Evolutionary conservation across 2,888 invertebrate genomes (phyloP).

Genomic region (Ectemnius lituratus): DNA sequence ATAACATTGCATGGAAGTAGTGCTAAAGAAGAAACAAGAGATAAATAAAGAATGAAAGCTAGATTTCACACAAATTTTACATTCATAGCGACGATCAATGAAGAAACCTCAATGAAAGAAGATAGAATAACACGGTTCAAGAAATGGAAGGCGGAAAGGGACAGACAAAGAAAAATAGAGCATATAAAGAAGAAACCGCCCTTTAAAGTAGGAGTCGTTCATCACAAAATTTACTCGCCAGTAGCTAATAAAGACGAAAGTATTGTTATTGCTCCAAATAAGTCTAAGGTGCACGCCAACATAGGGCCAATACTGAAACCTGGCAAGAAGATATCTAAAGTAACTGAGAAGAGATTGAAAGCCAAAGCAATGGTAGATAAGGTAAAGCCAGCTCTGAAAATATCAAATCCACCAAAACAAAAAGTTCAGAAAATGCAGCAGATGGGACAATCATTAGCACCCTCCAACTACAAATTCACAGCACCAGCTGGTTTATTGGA

Average conservation of each 20-base stretch:
- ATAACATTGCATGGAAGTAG: no score
- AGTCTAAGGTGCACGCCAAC: neutral
- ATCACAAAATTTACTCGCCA: conserved; percentile 67
- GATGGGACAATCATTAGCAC: conserved; percentile 79
- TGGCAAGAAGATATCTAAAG: conserved; percentile 64
- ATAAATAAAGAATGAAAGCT: neutral
- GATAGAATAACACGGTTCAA: conserved; percentile 45
- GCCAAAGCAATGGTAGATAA: conserved; percentile 44
- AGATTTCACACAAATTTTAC: neutral
- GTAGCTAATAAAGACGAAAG: neutral
- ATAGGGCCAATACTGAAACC: neutral
- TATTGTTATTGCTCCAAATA: no score
- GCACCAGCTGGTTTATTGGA: conserved; percentile 74
- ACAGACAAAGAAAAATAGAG: conserved; percentile 55
- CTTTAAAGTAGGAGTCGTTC: conserved; percentile 69
- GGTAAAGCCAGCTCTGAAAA: neutral
- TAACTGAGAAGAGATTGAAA: conserved; percentile 69
- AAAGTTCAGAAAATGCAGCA: neutral
- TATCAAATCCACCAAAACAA: conserved; percentile 8
- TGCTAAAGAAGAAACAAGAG: no score
- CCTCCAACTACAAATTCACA: conserved; percentile 79
- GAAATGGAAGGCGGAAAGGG: conserved; percentile 65
- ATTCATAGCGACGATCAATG: neutral
- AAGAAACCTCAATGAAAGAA: conserved; percentile 7
- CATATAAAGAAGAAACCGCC: conserved; percentile 61